Percentiles rank a stretch among this genome's conserved stretches.
These are phyloP conservation scores for Tethya wilhelma DNA, from an alignment of 37 sponge, comb jelly and placozoan genomes.

Conservation along the genomic window DNA sequence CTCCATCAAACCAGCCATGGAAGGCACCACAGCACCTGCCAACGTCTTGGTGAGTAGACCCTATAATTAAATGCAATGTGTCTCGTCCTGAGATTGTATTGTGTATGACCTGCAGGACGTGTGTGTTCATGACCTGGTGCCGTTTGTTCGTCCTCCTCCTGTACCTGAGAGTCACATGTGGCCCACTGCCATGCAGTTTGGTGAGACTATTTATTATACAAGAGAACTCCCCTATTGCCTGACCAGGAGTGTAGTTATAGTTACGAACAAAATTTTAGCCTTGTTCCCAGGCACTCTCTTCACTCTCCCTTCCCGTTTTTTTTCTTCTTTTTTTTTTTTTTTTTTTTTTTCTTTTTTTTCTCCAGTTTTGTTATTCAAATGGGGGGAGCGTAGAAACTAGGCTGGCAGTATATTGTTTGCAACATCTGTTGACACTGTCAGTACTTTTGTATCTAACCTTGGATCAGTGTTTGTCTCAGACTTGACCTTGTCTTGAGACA, in stretches of 20 bases:
- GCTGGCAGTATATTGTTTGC: no score
- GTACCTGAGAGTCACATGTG: slow-evolving; percentile 52
- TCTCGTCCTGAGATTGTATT: background rate
- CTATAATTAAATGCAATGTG: background rate
- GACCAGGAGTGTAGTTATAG: background rate
- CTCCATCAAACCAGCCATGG: slow-evolving; percentile 11
- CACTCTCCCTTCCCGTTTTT: no score
- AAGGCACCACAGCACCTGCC: background rate
- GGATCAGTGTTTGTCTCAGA: no score
- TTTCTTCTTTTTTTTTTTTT: no score
- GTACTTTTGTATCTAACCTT: no score
- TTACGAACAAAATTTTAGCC: background rate
- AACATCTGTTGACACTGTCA: no score
- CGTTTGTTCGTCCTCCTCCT: slow-evolving; percentile 45
- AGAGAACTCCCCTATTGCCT: background rate
- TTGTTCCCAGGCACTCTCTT: no score
- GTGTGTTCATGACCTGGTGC: background rate
- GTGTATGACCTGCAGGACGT: slow-evolving; percentile 44
- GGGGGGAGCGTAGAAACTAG: no score
- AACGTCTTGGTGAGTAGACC: background rate
- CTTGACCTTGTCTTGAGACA: background rate
- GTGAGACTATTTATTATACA: slow-evolving; percentile 19
- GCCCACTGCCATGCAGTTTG: slow-evolving; percentile 60
- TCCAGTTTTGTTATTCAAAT: no score
- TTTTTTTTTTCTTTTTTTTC: no score